Conservation (phyloP, 2,888 invertebrate genomes). For the Leptinotarsa juncta region DNA sequence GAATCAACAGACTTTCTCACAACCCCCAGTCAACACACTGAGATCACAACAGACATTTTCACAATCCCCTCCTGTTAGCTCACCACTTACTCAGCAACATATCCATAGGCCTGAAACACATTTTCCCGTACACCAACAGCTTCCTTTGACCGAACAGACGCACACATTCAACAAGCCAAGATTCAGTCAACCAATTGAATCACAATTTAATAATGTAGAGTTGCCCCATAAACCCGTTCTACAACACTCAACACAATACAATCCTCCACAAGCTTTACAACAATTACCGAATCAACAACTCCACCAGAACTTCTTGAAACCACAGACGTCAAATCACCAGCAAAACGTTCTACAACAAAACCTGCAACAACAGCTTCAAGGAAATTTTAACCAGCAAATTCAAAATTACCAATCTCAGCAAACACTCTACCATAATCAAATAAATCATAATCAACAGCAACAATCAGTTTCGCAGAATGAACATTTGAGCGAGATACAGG, state of each 20-base stretch:
- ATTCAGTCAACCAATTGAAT: constrained; percentile 53
- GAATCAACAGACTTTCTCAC: constrained; percentile 41
- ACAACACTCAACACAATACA: constrained; percentile 12
- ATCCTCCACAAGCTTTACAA: constrained; percentile 14
- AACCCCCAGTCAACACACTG: constrained; percentile 54
- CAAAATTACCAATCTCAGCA: constrained; percentile 10
- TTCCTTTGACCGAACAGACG: constrained; percentile 46
- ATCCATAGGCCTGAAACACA: constrained; percentile 68
- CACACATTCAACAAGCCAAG: constrained; percentile 46
- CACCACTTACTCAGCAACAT: constrained; percentile 51
- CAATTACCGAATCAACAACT: constrained; percentile 45
- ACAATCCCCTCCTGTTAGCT: constrained; percentile 58
- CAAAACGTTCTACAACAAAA: constrained; percentile 50
- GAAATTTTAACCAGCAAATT: neutral
- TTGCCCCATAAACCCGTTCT: constrained; percentile 25
- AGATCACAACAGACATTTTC: constrained; percentile 40
- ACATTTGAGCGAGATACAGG: constrained; percentile 53
- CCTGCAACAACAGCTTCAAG: constrained; percentile 19
- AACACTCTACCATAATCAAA: constrained; percentile 46
- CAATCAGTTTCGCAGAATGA: constrained; percentile 40
- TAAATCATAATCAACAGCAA: constrained; percentile 46
- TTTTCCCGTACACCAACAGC: constrained; percentile 58
- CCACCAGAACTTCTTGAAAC: constrained; percentile 53
- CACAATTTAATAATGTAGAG: constrained; percentile 57
- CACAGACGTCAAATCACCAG: constrained; percentile 46